phyloP scores from a whole-genome alignment of 2,888 invertebrate genomes.

The Julus scandinavius region DNA sequence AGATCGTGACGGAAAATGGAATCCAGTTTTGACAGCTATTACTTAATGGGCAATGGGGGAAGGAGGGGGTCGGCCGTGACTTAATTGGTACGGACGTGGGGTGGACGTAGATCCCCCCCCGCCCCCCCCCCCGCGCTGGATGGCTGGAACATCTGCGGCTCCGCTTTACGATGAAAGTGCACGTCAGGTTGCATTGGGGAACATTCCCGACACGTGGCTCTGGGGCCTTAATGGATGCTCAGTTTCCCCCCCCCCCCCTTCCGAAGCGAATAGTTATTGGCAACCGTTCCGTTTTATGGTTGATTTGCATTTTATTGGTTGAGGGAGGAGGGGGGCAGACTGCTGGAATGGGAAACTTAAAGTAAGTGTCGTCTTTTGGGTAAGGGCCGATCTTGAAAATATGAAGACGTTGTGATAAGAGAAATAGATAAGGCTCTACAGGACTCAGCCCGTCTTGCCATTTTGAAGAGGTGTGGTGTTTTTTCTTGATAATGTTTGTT shows the following conservation, averaged over 20 bases:
- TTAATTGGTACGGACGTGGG: constrained; percentile 14
- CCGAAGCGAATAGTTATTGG: background rate
- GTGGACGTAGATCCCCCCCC: too few relatives aligned
- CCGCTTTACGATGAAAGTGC: background rate
- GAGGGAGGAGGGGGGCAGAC: background rate
- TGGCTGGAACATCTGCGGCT: constrained; percentile 25
- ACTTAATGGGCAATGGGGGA: constrained; percentile 21
- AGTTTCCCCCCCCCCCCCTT: too few relatives aligned
- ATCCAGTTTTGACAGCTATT: background rate
- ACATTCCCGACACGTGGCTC: background rate
- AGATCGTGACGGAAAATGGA: too few relatives aligned
- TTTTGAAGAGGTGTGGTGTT: too few relatives aligned
- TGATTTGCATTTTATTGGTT: constrained; percentile 20
- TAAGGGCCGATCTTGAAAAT: too few relatives aligned
- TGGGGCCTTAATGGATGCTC: background rate
- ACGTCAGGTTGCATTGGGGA: background rate
- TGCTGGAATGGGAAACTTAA: background rate
- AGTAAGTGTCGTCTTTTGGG: too few relatives aligned
- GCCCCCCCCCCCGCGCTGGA: too few relatives aligned
- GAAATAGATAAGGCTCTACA: too few relatives aligned
- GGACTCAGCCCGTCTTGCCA: too few relatives aligned
- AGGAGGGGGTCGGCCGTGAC: background rate
- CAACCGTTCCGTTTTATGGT: constrained; percentile 20
- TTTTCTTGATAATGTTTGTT: too few relatives aligned
- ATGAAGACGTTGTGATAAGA: too few relatives aligned